Conservation (phyloP, 2,113 vertebrate genomes). For the Chloropsis hardwickii region DNA sequence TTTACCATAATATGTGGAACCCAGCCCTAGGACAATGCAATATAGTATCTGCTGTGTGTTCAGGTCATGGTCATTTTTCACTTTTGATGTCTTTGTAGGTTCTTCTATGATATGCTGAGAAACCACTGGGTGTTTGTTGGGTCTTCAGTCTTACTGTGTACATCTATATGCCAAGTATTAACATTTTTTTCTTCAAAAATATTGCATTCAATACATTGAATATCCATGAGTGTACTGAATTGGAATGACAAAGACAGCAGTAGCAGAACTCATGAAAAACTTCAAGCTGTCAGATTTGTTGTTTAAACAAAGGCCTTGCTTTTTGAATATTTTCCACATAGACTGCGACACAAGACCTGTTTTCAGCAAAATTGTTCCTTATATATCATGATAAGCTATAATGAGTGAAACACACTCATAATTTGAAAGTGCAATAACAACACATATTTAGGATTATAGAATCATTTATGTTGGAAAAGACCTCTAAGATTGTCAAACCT, state of each 20-base stretch:
- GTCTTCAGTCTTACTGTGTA: not conserved
- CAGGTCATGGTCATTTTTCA: not conserved
- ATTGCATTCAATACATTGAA: not conserved
- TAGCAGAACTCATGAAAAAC: not conserved
- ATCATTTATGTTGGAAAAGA: rapidly evolving
- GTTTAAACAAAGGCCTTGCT: conserved; percentile 37
- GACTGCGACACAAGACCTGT: conserved; percentile 46
- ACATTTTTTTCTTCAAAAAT: not conserved
- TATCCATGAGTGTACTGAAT: not conserved
- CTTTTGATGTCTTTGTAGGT: not conserved
- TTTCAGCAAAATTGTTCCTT: conserved; percentile 79
- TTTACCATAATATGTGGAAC: not conserved
- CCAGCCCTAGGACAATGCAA: not conserved
- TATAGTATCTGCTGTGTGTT: not conserved
- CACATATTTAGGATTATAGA: conserved; percentile 27
- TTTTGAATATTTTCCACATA: conserved; percentile 55
- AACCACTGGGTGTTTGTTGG: not conserved
- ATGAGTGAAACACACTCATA: conserved; percentile 69
- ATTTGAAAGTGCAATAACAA: conserved; percentile 81
- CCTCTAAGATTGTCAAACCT: rapidly evolving
- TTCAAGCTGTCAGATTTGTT: conserved; percentile 36
- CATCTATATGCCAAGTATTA: not conserved
- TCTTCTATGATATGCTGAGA: not conserved
- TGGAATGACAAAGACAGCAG: not conserved
- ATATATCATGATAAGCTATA: conserved; percentile 76